Percentiles rank a stretch among this genome's conserved stretches.
These are phyloP conservation scores for Anguilla pacifica DNA, from an alignment of 2,797 vertebrate species.

Conservation along the genomic window DNA sequence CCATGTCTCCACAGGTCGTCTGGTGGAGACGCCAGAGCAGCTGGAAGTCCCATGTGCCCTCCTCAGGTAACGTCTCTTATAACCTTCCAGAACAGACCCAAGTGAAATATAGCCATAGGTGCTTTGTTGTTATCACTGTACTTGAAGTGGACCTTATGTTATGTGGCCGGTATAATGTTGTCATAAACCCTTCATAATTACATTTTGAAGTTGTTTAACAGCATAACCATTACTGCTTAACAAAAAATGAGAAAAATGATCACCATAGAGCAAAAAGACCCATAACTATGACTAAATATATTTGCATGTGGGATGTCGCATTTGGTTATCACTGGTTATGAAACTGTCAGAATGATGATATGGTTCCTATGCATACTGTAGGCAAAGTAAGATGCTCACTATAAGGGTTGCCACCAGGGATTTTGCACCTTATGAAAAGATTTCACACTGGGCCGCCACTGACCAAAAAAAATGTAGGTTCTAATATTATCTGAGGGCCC, in stretches of 20 bases:
- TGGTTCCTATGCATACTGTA: background rate
- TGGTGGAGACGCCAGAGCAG: conserved; percentile 78
- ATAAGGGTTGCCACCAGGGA: background rate
- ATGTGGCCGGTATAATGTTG: background rate
- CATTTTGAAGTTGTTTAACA: background rate
- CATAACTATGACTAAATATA: background rate
- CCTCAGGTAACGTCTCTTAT: background rate
- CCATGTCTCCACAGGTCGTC: conserved; percentile 63
- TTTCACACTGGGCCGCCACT: too few species aligned
- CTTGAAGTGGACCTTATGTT: background rate
- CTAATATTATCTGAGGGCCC: too few species aligned
- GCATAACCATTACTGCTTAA: background rate
- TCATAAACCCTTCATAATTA: background rate
- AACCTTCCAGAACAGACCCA: background rate
- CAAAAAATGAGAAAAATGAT: background rate
- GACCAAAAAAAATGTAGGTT: too few species aligned
- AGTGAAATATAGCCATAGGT: background rate
- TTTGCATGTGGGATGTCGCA: background rate
- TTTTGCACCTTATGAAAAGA: background rate
- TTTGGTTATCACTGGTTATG: background rate
- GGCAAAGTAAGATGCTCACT: background rate
- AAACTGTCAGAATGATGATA: background rate
- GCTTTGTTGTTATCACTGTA: background rate
- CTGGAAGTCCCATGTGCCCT: conserved; percentile 80
- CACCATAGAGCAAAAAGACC: background rate